Base-by-base conservation (phyloP, 2,888 invertebrate species). In the Acronicta alni region DNA sequence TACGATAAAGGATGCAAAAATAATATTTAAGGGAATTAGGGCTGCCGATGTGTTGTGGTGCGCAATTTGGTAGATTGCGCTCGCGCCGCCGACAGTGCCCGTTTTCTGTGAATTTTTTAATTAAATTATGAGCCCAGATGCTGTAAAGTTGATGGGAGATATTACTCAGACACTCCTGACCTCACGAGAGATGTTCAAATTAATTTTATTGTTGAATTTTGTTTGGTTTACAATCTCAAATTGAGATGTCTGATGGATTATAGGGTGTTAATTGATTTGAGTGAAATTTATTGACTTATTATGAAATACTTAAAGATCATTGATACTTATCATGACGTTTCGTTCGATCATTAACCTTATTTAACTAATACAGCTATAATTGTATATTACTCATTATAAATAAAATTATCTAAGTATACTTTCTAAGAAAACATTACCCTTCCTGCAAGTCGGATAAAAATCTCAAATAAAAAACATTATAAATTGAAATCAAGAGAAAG, bases 21-120 rank as follows among this genome's bases (percentile, higher is more conserved):
- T 90, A 84, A 89, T 92, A 88, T 92, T 92, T 91, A 91, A 89
- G 84, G 81, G 90, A 90, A 93, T 93, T 93, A 93, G 89, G 62
- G 90, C 92, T 91, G 90, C 91, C 85, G 91, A 64, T 75, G 70
- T 80, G 88, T 81, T 78, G 83, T 80, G 77, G 80, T 68, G 82
- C 80, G 89, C 91, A 93, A 94, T 94, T 92, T 92, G 85, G 89
- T 85, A 87, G 90, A 93, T 93, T 92, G 90, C 88, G 79, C 80
- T 70, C 80, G 86, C 85, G 82, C 81, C 77, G 83, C 80, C 81
- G 75, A 81, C 79, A 32, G 83, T 80, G 82, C 85, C 83, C 83
- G 71, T 89, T 88, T 94, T 93, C 94, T 89, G 91, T 91, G 94
- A 93, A 93, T 92, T 94, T 93, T 92, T 92, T 92, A 93, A 94